Percentiles rank a stretch among this genome's conserved stretches.
Conservation (phyloP, 2,888 invertebrate species). For the Euplagia quadripunctaria region DNA sequence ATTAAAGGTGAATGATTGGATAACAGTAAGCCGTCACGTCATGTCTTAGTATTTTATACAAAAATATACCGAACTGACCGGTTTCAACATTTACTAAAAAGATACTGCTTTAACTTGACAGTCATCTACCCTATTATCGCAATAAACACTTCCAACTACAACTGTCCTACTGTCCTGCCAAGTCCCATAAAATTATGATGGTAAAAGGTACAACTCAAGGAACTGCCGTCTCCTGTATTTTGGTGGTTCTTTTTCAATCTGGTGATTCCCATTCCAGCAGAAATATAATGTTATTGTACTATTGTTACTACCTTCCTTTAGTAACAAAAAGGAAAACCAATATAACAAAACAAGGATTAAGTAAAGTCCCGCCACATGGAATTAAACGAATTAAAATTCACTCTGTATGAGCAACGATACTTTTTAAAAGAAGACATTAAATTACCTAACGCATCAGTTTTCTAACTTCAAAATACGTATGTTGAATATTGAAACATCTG, state of each 20-base stretch:
- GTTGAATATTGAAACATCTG: constrained; percentile 5
- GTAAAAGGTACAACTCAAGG: neutral
- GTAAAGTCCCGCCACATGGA: no score
- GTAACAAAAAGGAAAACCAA: neutral
- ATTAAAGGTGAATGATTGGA: no score
- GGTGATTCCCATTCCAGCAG: neutral
- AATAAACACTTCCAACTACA: no score
- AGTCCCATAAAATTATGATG: neutral
- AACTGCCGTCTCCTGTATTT: neutral
- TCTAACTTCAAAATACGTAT: neutral
- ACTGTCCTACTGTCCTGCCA: neutral
- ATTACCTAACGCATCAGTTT: neutral
- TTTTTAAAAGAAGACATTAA: neutral
- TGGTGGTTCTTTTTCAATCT: no score
- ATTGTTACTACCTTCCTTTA: neutral
- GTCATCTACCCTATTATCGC: neutral
- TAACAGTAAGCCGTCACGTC: no score
- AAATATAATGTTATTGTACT: neutral
- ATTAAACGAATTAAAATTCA: neutral
- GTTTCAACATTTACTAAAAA: no score
- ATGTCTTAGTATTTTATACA: no score
- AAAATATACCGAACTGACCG: no score
- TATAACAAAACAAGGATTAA: neutral
- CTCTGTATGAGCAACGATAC: neutral
- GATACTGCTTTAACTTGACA: neutral